Conservation (phyloP, 2,888 invertebrate species). For the Zootermopsis nevadensis region DNA sequence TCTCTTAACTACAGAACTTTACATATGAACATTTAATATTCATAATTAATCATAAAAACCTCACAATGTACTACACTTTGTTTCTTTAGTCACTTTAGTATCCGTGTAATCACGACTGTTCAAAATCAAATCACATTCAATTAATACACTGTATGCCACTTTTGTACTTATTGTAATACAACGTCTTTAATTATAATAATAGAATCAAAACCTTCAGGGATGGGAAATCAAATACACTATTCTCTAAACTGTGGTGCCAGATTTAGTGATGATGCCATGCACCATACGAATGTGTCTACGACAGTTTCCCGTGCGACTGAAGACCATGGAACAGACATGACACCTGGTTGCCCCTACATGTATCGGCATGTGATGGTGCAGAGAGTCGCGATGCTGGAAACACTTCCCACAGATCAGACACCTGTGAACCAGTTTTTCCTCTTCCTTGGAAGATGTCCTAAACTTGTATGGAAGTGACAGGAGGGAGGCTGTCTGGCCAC, state of each 20-base stretch:
- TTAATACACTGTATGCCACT: too few relatives aligned
- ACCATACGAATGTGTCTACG: constrained; percentile 26
- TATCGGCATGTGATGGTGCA: constrained; percentile 66
- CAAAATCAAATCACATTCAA: background rate
- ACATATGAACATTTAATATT: background rate
- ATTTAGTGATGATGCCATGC: constrained; percentile 27
- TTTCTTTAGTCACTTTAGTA: background rate
- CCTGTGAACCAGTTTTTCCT: background rate
- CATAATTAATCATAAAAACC: background rate
- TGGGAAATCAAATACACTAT: background rate
- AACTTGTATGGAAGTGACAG: background rate
- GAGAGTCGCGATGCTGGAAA: constrained; percentile 65
- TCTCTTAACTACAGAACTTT: background rate
- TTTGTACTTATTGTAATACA: too few relatives aligned
- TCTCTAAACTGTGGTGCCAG: background rate
- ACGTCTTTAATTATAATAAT: too few relatives aligned
- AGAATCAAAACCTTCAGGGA: background rate
- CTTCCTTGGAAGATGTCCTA: background rate
- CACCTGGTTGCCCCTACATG: constrained; percentile 55
- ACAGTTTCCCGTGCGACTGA: constrained; percentile 27
- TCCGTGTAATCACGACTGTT: background rate
- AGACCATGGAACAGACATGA: constrained; percentile 19
- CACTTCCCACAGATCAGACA: constrained; percentile 62
- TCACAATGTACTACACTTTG: background rate
- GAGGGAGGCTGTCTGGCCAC: constrained; percentile 1